Conservation (phyloP, 2,797 vertebrate species). For the Pagetopsis macropterus region DNA sequence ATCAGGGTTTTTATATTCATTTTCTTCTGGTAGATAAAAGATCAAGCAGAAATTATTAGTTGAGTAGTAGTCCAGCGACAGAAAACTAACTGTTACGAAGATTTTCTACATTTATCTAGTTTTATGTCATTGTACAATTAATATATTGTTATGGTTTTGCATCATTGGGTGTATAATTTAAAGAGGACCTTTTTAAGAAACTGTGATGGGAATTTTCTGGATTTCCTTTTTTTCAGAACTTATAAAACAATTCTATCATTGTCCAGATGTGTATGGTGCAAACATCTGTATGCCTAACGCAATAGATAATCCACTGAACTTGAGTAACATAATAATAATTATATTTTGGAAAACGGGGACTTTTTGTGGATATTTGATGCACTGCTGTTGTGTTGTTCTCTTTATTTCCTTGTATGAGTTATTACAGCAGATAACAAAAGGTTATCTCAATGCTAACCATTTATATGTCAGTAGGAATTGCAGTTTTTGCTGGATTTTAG, state of each 20-base stretch:
- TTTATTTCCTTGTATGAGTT: too few relatives aligned
- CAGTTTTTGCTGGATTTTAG: not conserved
- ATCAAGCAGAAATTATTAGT: not conserved
- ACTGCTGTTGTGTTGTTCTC: not conserved
- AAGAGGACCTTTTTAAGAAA: not conserved
- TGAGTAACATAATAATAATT: too few relatives aligned
- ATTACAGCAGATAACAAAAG: not conserved
- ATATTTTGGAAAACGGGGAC: too few relatives aligned
- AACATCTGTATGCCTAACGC: not conserved
- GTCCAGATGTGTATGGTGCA: not conserved
- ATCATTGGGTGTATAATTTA: not conserved
- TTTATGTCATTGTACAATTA: not conserved
- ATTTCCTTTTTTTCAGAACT: not conserved
- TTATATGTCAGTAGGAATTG: not conserved
- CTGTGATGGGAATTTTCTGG: not conserved
- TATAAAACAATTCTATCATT: not conserved
- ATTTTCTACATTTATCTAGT: not conserved
- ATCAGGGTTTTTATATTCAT: not conserved
- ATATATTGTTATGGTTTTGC: not conserved
- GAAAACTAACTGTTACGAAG: not conserved
- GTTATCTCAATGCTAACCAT: not conserved
- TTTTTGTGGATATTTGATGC: too few relatives aligned
- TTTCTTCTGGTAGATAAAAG: not conserved
- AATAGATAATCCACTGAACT: too few relatives aligned
- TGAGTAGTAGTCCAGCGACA: not conserved